Evolutionary conservation across 2,113 vertebrate species (phyloP).

Genomic region (Pithys albifrons): DNA sequence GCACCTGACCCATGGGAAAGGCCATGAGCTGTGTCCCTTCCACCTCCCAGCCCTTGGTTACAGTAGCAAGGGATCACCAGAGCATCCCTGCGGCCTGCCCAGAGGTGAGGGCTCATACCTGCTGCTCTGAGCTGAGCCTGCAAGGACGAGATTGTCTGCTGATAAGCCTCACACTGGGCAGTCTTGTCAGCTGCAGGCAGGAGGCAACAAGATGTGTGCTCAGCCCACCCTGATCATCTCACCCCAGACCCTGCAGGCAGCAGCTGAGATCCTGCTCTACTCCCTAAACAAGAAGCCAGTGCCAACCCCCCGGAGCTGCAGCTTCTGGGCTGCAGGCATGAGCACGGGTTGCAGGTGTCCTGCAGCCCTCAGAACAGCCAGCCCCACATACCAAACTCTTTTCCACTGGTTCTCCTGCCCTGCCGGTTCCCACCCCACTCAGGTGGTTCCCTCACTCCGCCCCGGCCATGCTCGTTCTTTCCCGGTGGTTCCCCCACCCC

Average conservation of each 20-base stretch:
- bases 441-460: not conserved
- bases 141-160: not conserved
- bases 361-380: not conserved
- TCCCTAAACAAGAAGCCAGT: not conserved
- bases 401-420: not conserved
- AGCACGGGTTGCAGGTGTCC: not conserved
- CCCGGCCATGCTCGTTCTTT: accelerated
- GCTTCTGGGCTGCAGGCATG: not conserved
- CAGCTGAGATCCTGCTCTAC: not conserved
- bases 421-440: not conserved
- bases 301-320: not conserved
- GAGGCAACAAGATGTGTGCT: not conserved
- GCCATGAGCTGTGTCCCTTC: not conserved
- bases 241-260: not conserved
- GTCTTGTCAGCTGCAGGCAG: conserved; percentile 7
- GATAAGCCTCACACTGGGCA: not conserved
- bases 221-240: not conserved
- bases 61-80: not conserved
- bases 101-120: not conserved
- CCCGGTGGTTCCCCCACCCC: not conserved
- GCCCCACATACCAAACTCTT: not conserved
- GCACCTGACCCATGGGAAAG: not conserved
- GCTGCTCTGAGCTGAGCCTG: conserved; percentile 13
- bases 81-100: not conserved
- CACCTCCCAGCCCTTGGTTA: not conserved